These are phyloP conservation scores for Leptarthrus brevirostris DNA, from an alignment of 2,888 invertebrate species.

Conservation along the genomic window DNA sequence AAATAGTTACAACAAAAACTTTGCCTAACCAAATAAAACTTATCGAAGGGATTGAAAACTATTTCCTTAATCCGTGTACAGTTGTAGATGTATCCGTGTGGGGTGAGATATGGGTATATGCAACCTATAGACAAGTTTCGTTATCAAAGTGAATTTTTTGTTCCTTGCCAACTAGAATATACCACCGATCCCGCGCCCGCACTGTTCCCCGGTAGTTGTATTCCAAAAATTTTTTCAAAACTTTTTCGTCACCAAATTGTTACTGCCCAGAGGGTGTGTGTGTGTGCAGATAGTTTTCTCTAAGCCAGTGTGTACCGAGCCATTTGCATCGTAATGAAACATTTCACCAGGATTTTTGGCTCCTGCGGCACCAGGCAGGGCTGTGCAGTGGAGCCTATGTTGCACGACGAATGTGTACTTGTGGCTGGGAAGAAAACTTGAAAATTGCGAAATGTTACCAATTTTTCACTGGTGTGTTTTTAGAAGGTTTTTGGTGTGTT, in stretches of 20 bases:
- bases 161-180: conserved; percentile 20
- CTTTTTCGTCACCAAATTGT: conserved; percentile 16
- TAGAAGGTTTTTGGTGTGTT: conserved; percentile 12
- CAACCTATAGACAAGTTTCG: conserved; percentile 27
- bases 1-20: conserved; percentile 42
- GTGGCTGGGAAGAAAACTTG: conserved; percentile 27
- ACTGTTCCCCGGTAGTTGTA: conserved; percentile 2
- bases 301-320: conserved; percentile 19
- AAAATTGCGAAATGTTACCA: conserved; percentile 45
- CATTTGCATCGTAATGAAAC: conserved; percentile 47
- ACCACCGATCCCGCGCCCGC: not conserved
- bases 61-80: conserved; percentile 21
- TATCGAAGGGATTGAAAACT: conserved; percentile 45
- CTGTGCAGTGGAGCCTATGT: conserved; percentile 18
- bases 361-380: conserved; percentile 12
- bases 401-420: conserved; percentile 4
- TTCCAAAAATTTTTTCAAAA: not conserved
- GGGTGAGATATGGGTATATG: not conserved
- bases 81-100: not conserved
- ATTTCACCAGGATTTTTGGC: conserved; percentile 45
- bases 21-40: conserved; percentile 41
- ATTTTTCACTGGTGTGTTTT: conserved; percentile 45
- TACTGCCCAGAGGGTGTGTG: conserved; percentile 6
- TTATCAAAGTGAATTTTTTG: conserved; percentile 41
- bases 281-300: conserved; percentile 10